These are phyloP conservation scores for Hydrophis major DNA, from an alignment of 2,797 vertebrate genomes.

Conservation along the genomic window DNA sequence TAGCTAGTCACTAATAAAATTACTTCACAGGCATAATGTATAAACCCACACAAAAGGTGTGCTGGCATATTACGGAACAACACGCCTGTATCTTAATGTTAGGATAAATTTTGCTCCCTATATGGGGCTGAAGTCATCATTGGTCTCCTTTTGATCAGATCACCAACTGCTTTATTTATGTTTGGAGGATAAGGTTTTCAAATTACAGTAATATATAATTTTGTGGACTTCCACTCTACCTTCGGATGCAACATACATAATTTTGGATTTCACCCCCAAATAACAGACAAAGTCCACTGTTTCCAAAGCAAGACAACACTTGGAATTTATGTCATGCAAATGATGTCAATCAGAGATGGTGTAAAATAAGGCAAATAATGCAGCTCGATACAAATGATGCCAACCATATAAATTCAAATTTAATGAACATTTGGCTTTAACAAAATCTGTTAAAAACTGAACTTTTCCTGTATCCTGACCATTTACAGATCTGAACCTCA, in stretches of 20 bases:
- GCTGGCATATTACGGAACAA: background rate
- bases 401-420: background rate
- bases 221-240: background rate
- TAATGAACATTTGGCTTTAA: background rate
- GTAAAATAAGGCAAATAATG: background rate
- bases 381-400: background rate
- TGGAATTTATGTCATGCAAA: background rate
- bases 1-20: background rate
- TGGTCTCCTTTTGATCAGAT: background rate
- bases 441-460: background rate
- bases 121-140: background rate
- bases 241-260: background rate
- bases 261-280: background rate
- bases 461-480: background rate
- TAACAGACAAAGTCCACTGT: background rate
- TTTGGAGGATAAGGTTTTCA: background rate
- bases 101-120: background rate
- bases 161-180: background rate
- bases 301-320: background rate
- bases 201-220: background rate
- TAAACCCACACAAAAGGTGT: background rate
- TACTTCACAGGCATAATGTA: background rate
- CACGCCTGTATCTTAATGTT: background rate
- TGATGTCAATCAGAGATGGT: background rate
- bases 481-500: background rate